phyloP scores from a whole-genome alignment of 2,113 vertebrate species.

The Sphaerodactylus townsendi region DNA sequence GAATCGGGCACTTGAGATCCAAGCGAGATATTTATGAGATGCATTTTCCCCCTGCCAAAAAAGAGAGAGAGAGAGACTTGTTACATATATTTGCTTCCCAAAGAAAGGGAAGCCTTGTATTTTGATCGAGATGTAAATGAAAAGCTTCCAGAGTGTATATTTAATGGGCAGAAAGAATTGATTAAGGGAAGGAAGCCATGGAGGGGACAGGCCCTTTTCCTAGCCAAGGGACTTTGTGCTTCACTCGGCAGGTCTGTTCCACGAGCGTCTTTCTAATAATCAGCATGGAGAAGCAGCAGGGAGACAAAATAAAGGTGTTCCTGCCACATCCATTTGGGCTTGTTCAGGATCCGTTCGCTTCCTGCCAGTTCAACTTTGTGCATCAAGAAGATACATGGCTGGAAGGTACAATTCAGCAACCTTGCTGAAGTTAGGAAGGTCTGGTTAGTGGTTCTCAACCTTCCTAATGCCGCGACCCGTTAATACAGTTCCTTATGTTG shows the following conservation, averaged over 20 bases:
- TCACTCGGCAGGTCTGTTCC: not conserved
- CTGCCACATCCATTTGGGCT: not conserved
- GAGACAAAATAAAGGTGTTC: not conserved
- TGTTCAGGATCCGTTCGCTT: not conserved
- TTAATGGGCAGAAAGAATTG: constrained; percentile 17
- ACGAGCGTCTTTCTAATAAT: not conserved
- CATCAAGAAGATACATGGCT: too few relatives aligned
- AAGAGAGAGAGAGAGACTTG: not conserved
- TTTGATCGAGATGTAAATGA: constrained; percentile 46
- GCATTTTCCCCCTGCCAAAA: constrained; percentile 15
- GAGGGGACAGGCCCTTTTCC: not conserved
- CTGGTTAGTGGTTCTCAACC: too few relatives aligned
- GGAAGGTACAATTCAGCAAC: too few relatives aligned
- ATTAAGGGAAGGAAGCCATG: too few relatives aligned
- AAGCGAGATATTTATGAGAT: constrained; percentile 64
- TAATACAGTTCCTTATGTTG: too few relatives aligned
- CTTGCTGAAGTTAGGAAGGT: too few relatives aligned
- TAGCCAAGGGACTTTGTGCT: not conserved
- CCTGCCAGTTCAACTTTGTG: not conserved
- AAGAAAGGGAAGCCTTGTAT: constrained; percentile 37
- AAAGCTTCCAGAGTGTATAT: constrained; percentile 26
- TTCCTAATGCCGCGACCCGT: too few relatives aligned
- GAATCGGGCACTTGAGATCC: constrained; percentile 62
- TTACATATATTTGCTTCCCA: constrained; percentile 56
- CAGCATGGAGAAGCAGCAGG: not conserved